These are phyloP conservation scores for Sebastes itinus DNA, from an alignment of 2,797 vertebrate species.

Conservation along the genomic window DNA sequence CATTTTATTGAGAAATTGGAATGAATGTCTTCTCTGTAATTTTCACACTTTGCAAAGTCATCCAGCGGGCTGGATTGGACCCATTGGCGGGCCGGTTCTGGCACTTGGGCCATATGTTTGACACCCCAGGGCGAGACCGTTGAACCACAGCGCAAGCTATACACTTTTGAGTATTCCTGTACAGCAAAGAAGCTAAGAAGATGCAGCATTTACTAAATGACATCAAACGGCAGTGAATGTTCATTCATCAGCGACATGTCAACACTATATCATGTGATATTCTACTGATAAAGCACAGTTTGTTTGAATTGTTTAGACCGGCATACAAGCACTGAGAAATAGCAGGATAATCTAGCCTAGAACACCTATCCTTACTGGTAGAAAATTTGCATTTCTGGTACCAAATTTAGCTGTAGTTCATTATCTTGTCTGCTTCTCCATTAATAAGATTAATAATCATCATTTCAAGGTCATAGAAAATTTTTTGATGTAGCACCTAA, in stretches of 20 bases:
- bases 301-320: not conserved
- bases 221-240: not conserved
- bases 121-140: no score
- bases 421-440: not conserved
- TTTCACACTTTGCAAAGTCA: no score
- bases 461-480: not conserved
- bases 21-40: rapidly evolving
- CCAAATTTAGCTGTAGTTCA: not conserved
- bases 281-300: not conserved
- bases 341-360: not conserved
- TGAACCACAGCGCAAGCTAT: rapidly evolving
- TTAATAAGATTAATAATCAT: not conserved
- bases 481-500: not conserved
- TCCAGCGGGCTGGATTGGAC: no score
- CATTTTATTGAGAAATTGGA: no score
- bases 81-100: no score
- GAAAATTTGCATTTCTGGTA: not conserved
- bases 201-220: no score
- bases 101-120: no score
- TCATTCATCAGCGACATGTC: not conserved
- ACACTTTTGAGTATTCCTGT: no score
- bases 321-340: not conserved
- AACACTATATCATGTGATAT: not conserved
- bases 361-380: not conserved
- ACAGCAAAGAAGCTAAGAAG: no score